Evolutionary conservation across 2,113 vertebrate genomes (phyloP), one percentile per base, ranked within the genome.

Genomic region (Pterocles gutturalis): DNA sequence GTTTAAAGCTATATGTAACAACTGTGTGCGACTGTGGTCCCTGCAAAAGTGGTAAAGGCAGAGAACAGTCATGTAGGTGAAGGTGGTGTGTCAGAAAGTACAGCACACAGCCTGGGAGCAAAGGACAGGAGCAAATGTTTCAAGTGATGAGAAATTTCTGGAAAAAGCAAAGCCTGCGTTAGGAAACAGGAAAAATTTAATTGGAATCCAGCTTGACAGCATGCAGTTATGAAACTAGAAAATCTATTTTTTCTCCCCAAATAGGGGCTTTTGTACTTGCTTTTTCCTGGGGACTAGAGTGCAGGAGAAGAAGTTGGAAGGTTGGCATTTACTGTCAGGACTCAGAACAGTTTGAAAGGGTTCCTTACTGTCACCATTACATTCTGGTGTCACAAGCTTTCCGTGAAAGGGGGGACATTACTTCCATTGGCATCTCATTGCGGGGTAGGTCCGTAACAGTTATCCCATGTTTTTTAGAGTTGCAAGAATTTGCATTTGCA

Each of bases 181-280:
- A 64, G 83, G 41, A 34, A 48, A 38, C 58, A 60, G 77, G 79
- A 94, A 69, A 75, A 78, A 87, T 46, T 36, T 67, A 90, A 90
- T 87, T 97, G 86, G 83, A 71, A 92, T 90, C 85, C 65, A 61
- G 69, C 70, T 93, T 76, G 90, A 83, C 93, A 96, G 87, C 36
- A 7, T 66, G 61, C 2, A 1, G 93, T 95, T 96, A 94, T 5
- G 87, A 94, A 97, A 96, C 81, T 25, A 64, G 89, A 57, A 77
- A 86, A 93, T 69, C 62, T 95, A 7, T 93, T 87, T 78, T 85
- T 49, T 69, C 22, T 24, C 46, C 51, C 22, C 31, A 26, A 64
- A 83, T 0, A 2, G 60, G 66, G 89, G 36, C 36, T 95, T 91
- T 72, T 80, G 38, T 82, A 13, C 49, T 92, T 22, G 51, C 51